These are phyloP conservation scores for Lutjanus erythropterus DNA, from an alignment of 2,113 vertebrate genomes.

Conservation along the genomic window DNA sequence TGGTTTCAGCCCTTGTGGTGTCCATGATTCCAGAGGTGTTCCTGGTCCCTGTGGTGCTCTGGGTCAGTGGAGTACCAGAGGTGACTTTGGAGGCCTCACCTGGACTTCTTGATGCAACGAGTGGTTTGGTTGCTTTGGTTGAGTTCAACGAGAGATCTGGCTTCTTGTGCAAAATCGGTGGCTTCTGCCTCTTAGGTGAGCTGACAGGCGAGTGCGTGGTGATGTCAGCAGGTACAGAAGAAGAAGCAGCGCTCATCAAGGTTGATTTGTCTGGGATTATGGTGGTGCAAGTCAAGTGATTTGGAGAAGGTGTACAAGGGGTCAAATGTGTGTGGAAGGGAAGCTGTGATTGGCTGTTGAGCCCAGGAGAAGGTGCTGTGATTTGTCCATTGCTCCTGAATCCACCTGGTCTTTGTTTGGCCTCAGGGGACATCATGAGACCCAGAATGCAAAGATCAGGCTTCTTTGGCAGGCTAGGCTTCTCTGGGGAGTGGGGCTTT, in stretches of 20 bases:
- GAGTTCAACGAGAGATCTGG: conserved; percentile 86
- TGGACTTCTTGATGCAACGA: background rate
- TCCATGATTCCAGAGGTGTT: background rate
- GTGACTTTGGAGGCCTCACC: background rate
- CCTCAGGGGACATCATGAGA: conserved; percentile 38
- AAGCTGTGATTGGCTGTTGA: conserved; percentile 6
- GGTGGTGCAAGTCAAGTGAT: background rate
- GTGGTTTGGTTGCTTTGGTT: conserved; percentile 11
- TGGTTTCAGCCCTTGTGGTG: background rate
- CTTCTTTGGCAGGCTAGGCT: conserved; percentile 76
- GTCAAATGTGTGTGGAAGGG: background rate
- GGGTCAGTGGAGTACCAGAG: too few relatives aligned
- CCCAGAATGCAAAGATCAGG: conserved; percentile 66
- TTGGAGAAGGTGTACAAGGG: background rate
- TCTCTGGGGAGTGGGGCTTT: conserved; percentile 41
- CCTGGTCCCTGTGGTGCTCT: too few relatives aligned
- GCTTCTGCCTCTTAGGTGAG: conserved; percentile 83
- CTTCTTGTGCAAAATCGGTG: conserved; percentile 88
- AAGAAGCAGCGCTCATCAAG: background rate
- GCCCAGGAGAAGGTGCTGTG: background rate
- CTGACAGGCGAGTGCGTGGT: conserved; percentile 29
- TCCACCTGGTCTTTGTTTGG: background rate
- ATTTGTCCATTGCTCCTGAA: background rate
- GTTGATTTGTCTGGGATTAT: too few relatives aligned
- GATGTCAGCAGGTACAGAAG: background rate